Percentiles rank a stretch among this genome's conserved stretches.
These are phyloP conservation scores for Ypsolopha sequella DNA, from an alignment of 2,888 invertebrate genomes.

Conservation along the genomic window DNA sequence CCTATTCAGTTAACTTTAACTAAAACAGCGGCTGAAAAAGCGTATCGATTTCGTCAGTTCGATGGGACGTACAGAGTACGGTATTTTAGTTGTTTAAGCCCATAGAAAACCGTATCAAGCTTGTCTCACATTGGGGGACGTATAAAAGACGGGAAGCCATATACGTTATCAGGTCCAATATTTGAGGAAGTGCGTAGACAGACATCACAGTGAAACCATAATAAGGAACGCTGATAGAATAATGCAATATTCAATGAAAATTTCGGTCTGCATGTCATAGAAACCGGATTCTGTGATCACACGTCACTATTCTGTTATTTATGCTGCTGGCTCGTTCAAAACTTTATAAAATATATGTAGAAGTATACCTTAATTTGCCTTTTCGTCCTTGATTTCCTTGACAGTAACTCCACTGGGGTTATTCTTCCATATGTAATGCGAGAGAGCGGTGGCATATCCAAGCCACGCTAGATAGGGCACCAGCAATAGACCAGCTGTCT, in stretches of 20 bases:
- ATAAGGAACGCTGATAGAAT: not conserved
- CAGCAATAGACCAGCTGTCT: constrained; percentile 35
- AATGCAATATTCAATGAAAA: not conserved
- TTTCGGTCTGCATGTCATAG: not conserved
- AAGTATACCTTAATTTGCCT: constrained; percentile 17
- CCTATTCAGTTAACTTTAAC: no score
- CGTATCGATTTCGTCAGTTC: no score
- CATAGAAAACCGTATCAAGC: no score
- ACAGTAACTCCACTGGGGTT: constrained; percentile 25
- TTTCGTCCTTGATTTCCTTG: constrained; percentile 20
- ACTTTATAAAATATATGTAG: not conserved
- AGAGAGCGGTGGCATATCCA: constrained; percentile 38
- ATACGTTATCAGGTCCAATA: no score
- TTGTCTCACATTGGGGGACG: no score
- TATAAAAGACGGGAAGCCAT: no score
- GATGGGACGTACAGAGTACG: no score
- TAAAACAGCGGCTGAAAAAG: no score
- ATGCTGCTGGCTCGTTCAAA: not conserved
- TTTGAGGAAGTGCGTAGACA: no score
- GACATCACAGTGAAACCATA: no score
- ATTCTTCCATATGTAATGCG: constrained; percentile 52
- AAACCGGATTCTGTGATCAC: no score
- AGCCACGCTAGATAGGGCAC: constrained; percentile 55
- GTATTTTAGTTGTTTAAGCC: no score
- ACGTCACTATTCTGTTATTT: not conserved